Conservation (phyloP, 2,113 vertebrate species). For the Entosphenus tridentatus region DNA sequence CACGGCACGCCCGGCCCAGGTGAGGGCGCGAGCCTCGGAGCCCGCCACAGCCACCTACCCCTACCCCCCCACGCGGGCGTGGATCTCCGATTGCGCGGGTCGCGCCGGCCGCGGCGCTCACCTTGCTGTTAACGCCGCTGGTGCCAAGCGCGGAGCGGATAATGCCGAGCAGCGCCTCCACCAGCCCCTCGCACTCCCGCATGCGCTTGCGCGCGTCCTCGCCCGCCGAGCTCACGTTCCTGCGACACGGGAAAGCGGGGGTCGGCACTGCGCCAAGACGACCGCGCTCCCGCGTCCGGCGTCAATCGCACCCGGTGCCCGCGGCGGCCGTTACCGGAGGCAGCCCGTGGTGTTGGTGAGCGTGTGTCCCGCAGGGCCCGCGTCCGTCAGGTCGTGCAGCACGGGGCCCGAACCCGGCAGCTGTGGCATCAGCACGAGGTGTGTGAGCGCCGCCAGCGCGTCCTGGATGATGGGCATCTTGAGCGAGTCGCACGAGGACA, state of each 20-base stretch:
- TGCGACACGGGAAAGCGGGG: slow-evolving; percentile 22
- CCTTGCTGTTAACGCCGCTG: slow-evolving; percentile 99
- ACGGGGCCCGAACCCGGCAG: not conserved
- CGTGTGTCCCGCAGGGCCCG: slow-evolving; percentile 16
- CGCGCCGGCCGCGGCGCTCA: slow-evolving; percentile 14
- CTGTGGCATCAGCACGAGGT: slow-evolving; percentile 88
- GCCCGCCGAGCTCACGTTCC: slow-evolving; percentile 92
- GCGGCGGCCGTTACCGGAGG: slow-evolving; percentile 37
- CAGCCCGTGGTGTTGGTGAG: slow-evolving; percentile 95
- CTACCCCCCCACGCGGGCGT: too few relatives aligned
- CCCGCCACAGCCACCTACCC: too few relatives aligned
- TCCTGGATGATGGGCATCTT: slow-evolving; percentile 99
- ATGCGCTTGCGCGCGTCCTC: slow-evolving; percentile 87
- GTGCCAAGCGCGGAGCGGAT: slow-evolving; percentile 91
- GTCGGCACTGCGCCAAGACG: too few relatives aligned
- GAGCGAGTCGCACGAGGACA: slow-evolving; percentile 87
- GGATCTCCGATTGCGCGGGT: too few relatives aligned
- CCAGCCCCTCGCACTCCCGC: slow-evolving; percentile 93
- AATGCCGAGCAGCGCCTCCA: slow-evolving; percentile 80
- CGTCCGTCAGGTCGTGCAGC: not conserved
- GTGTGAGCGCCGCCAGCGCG: slow-evolving; percentile 78
- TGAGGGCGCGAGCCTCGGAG: too few relatives aligned
- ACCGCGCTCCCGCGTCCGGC: too few relatives aligned
- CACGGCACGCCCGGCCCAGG: too few relatives aligned
- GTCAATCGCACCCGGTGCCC: too few relatives aligned